These are phyloP conservation scores for Sylvilagus bachmani DNA, from an alignment of 2,113 vertebrate genomes.

Conservation along the genomic window DNA sequence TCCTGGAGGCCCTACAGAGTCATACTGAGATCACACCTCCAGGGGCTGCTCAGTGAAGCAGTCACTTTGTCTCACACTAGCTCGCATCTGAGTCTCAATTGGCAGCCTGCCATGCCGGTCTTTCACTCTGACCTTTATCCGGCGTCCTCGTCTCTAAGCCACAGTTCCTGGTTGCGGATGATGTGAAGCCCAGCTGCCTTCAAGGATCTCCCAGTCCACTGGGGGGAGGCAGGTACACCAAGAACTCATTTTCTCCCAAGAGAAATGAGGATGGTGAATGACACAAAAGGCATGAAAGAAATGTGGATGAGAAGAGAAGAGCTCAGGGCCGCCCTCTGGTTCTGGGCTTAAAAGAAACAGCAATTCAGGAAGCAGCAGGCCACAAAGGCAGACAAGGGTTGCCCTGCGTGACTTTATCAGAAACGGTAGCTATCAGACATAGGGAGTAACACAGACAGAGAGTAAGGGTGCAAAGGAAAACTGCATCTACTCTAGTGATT, in stretches of 20 bases:
- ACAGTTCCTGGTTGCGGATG: not conserved
- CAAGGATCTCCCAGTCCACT: not conserved
- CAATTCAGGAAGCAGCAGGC: not conserved
- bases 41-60: not conserved
- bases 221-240: not conserved
- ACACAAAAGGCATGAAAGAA: not conserved
- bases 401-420: not conserved
- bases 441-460: not conserved
- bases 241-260: constrained; percentile 30
- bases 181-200: not conserved
- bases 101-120: not conserved
- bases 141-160: not conserved
- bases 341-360: not conserved
- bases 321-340: not conserved
- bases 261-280: not conserved
- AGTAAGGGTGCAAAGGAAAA: not conserved
- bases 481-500: not conserved
- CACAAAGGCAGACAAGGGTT: not conserved
- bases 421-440: not conserved
- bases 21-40: not conserved
- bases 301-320: not conserved
- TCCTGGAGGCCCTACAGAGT: not conserved
- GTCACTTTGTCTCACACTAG: not conserved
- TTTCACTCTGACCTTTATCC: not conserved
- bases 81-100: not conserved